Percentiles rank a stretch among this genome's conserved stretches.
Conservation (phyloP, 2,888 invertebrate genomes). For the Orthosia incerta region DNA sequence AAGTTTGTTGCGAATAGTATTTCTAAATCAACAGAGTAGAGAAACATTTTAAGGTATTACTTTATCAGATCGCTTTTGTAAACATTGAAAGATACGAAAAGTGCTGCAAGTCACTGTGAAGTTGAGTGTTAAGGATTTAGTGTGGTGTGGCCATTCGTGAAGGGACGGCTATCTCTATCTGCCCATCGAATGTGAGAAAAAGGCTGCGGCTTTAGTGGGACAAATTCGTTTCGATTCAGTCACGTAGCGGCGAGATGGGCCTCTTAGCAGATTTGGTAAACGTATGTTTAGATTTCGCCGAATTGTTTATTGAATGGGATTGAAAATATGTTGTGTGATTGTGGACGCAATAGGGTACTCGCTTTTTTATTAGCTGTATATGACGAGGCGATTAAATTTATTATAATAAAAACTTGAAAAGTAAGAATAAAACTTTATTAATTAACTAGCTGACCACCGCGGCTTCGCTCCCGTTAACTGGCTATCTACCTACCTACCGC, state of each 20-base stretch:
- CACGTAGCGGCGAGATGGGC: constrained; percentile 86
- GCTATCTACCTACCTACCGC: too few species aligned
- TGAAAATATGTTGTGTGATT: constrained; percentile 67
- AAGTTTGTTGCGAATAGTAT: constrained; percentile 42
- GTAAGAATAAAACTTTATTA: too few species aligned
- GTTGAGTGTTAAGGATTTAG: constrained; percentile 88
- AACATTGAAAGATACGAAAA: constrained; percentile 74
- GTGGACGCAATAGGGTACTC: too few species aligned
- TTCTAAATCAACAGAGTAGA: constrained; percentile 51
- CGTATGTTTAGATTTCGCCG: constrained; percentile 84
- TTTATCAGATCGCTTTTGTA: constrained; percentile 65
- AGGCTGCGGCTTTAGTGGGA: constrained; percentile 87
- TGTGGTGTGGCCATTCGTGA: constrained; percentile 80
- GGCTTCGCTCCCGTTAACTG: too few species aligned
- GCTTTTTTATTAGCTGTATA: constrained; percentile 11
- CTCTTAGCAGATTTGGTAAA: constrained; percentile 87
- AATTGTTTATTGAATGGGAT: constrained; percentile 85
- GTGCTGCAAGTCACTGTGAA: constrained; percentile 80
- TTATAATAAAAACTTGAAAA: too few species aligned
- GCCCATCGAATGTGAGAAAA: constrained; percentile 87
- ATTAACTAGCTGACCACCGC: too few species aligned
- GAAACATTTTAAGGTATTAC: constrained; percentile 59
- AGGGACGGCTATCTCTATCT: constrained; percentile 88
- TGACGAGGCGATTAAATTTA: background rate
- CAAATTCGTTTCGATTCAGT: constrained; percentile 89